These are phyloP conservation scores for Pluvialis apricaria DNA, from an alignment of 2,113 vertebrate species.

Conservation along the genomic window DNA sequence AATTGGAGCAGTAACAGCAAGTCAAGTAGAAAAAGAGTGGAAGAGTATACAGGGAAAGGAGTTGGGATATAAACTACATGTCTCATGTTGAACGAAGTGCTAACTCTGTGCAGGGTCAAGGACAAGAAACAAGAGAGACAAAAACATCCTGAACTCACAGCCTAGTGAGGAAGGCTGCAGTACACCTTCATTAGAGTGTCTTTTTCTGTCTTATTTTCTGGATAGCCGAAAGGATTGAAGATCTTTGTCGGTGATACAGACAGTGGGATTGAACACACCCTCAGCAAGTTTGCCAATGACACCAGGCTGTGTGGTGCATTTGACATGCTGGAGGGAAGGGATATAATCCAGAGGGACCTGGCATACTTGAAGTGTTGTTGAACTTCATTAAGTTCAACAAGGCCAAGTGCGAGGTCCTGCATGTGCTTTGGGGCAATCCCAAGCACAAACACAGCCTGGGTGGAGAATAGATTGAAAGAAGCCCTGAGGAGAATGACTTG, in stretches of 20 bases:
- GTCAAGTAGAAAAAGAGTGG: background rate
- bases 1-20: background rate
- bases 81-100: background rate
- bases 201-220: background rate
- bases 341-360: too few species aligned
- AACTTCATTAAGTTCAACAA: too few species aligned
- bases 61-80: accelerated
- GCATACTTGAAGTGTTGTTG: too few species aligned
- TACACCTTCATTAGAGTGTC: background rate
- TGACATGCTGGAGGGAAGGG: too few species aligned
- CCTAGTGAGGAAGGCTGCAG: background rate
- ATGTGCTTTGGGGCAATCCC: background rate
- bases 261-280: background rate
- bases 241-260: background rate
- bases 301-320: background rate
- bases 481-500: background rate
- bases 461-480: background rate
- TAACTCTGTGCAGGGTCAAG: accelerated
- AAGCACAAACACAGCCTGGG: background rate
- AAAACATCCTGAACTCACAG: background rate
- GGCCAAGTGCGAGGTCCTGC: background rate
- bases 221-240: background rate
- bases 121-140: background rate
- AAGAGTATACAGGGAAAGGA: background rate
- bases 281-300: background rate